These are phyloP conservation scores for Drosophila asahinai DNA, from an alignment of 1,140 invertebrate genomes.

Conservation along the genomic window DNA sequence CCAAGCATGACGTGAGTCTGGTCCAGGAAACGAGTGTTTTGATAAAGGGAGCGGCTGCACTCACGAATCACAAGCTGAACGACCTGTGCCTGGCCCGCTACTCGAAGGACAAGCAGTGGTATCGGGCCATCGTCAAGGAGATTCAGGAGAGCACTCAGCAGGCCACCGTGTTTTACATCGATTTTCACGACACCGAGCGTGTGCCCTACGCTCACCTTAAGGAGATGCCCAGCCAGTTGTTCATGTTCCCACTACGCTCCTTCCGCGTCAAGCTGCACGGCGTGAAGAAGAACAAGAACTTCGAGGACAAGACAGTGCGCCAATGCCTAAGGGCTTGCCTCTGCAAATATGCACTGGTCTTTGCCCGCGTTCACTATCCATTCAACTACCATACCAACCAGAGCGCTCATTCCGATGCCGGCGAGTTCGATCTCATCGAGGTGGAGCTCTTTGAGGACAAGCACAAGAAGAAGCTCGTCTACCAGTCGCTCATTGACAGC, in stretches of 20 bases:
- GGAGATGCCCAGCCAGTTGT: conserved; percentile 62
- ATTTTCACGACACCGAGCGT: conserved; percentile 66
- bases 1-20: conserved; percentile 57
- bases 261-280: conserved; percentile 65
- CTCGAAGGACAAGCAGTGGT: conserved; percentile 68
- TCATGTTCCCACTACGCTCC: conserved; percentile 62
- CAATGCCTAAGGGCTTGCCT: conserved; percentile 39
- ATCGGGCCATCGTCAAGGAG: conserved; percentile 70
- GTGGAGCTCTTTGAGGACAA: conserved; percentile 50
- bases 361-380: conserved; percentile 54
- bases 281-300: conserved; percentile 46
- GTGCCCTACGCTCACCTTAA: conserved; percentile 49
- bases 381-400: conserved; percentile 21
- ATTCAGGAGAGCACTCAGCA: conserved; percentile 28
- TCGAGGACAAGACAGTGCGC: conserved; percentile 38
- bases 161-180: conserved; percentile 71
- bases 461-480: conserved; percentile 20
- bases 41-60: conserved; percentile 33
- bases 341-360: conserved; percentile 23
- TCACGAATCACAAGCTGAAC: conserved; percentile 31
- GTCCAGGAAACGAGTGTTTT: conserved; percentile 51
- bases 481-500: conserved; percentile 50
- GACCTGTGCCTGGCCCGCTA: conserved; percentile 66
- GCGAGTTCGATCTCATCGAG: conserved; percentile 32
- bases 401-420: neutral